A percentile compares a stretch with the other conserved stretches of the same genome.
phyloP scores from a whole-genome alignment of 2,113 vertebrate genomes.

The Anas platyrhynchos region DNA sequence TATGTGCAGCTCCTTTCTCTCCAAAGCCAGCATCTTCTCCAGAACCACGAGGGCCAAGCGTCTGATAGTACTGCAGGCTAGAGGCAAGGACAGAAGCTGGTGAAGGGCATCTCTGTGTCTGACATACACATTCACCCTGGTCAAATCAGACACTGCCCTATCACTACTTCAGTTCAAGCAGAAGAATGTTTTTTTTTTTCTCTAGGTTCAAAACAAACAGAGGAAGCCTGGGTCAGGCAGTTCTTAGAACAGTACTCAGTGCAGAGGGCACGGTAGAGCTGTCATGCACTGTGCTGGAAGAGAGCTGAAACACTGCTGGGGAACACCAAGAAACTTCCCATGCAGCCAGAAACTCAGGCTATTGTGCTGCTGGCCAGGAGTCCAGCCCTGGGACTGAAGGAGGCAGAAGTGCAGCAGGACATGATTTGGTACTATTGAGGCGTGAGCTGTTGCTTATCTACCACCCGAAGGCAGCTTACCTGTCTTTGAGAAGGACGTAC shows the following conservation, averaged over 20 bases:
- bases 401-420: not conserved
- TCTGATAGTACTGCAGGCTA: slow-evolving; percentile 66
- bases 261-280: not conserved
- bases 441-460: not conserved
- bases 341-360: not conserved
- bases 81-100: not conserved
- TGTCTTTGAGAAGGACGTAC: slow-evolving; percentile 76
- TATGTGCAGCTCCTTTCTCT: slow-evolving; percentile 5
- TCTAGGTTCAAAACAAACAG: not conserved
- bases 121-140: not conserved
- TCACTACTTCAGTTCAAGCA: not conserved
- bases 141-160: not conserved
- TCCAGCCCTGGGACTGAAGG: not conserved
- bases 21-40: slow-evolving; percentile 75
- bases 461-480: slow-evolving; percentile 21
- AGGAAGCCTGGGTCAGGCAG: not conserved
- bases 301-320: not conserved
- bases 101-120: not conserved
- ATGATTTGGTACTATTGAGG: not conserved
- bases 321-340: not conserved
- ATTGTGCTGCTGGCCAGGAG: not conserved
- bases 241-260: not conserved
- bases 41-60: slow-evolving; percentile 55
- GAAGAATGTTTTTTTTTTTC: no score
- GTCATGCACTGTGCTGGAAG: not conserved